phyloP scores from a whole-genome alignment of 1,140 invertebrate genomes.

The Drosophila nigrodunni region DNA sequence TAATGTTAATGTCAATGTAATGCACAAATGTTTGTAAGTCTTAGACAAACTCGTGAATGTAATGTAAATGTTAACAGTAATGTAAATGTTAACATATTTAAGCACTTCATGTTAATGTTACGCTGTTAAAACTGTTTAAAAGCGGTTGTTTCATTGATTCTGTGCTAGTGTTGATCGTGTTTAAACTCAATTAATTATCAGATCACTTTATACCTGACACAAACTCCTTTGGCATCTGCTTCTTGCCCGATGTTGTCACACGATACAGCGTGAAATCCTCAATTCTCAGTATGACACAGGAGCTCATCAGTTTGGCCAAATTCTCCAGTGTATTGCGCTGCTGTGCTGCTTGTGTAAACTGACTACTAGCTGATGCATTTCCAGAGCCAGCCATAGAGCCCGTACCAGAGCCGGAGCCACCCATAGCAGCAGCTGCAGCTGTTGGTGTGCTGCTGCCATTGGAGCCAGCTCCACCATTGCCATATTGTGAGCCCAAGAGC shows the following conservation, averaged over 20 bases:
- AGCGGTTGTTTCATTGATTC: too few relatives aligned
- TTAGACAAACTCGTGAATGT: too few relatives aligned
- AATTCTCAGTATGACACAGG: constrained; percentile 94
- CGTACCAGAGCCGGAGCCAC: constrained; percentile 31
- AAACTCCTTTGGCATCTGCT: constrained; percentile 91
- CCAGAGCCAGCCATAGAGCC: constrained; percentile 54
- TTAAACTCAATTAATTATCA: background rate
- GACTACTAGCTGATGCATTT: constrained; percentile 73
- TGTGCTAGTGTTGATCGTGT: background rate
- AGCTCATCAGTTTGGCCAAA: constrained; percentile 95
- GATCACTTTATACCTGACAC: constrained; percentile 88
- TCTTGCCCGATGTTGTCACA: constrained; percentile 91
- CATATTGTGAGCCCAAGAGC: constrained; percentile 53
- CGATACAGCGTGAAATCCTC: constrained; percentile 94
- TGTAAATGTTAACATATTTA: too few relatives aligned
- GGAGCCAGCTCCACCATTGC: constrained; percentile 38
- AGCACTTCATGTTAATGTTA: too few relatives aligned
- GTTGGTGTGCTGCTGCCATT: constrained; percentile 72
- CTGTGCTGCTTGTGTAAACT: constrained; percentile 85
- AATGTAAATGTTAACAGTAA: too few relatives aligned
- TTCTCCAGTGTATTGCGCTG: constrained; percentile 90
- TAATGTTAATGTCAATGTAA: background rate
- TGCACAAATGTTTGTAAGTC: too few relatives aligned
- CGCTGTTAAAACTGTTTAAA: too few relatives aligned
- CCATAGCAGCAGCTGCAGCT: constrained; percentile 37